Conservation (phyloP, 1,140 invertebrate species). For the Ladona fulva region DNA sequence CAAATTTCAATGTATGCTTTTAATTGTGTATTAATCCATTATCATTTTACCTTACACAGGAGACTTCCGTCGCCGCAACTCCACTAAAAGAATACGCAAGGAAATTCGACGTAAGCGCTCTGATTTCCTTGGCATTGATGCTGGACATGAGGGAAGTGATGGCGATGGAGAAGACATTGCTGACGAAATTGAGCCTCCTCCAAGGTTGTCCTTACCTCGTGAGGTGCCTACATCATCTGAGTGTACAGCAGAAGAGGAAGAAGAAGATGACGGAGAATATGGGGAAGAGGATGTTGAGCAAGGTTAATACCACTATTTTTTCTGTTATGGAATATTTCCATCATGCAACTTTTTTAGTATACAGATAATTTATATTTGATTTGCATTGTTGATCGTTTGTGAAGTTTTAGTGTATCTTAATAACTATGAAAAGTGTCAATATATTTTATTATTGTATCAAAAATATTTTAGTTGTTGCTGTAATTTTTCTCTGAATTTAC, state of each 20-base stretch:
- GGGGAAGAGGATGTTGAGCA: neutral
- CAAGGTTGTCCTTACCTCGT: neutral
- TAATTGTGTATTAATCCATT: no score
- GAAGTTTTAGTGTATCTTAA: no score
- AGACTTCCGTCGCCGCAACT: conserved; percentile 49
- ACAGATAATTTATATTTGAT: no score
- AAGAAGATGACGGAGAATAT: neutral
- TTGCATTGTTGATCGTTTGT: no score
- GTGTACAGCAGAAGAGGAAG: neutral
- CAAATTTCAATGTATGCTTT: no score
- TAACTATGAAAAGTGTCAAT: no score
- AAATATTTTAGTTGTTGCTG: no score
- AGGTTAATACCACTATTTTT: neutral
- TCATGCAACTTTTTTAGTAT: no score
- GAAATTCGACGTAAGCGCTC: conserved; percentile 74
- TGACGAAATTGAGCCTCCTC: conserved; percentile 46
- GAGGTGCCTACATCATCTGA: neutral
- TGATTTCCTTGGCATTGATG: conserved; percentile 65
- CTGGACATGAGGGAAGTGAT: conserved; percentile 43
- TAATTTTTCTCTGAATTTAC: no score
- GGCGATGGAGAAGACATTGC: conserved; percentile 47
- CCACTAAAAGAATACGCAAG: conserved; percentile 75
- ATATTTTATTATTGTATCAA: no score
- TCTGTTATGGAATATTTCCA: no score
- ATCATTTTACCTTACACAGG: neutral